Conservation (phyloP, 1,140 invertebrate genomes). For the Calephelis nemesis region DNA sequence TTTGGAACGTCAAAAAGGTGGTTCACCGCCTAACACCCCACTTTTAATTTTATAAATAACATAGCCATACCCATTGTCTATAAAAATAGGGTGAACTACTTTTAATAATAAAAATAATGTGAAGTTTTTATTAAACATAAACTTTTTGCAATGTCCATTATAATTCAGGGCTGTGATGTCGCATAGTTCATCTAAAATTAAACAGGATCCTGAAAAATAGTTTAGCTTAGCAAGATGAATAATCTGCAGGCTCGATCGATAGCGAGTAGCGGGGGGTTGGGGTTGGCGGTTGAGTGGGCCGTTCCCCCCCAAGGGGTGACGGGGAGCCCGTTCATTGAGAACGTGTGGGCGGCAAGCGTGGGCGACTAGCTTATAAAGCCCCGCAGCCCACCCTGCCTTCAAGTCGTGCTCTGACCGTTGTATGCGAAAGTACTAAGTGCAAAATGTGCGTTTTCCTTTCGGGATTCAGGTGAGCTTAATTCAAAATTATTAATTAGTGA, state of each 20-base stretch:
- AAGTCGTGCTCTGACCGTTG: slow-evolving; percentile 54
- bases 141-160: background rate
- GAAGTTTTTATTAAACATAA: background rate
- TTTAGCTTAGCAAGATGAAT: slow-evolving; percentile 64
- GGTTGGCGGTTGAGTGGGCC: slow-evolving; percentile 30
- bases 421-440: slow-evolving; percentile 42
- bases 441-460: slow-evolving; percentile 56
- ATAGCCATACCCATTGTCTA: background rate
- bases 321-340: slow-evolving; percentile 80
- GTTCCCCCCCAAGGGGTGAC: slow-evolving; percentile 26
- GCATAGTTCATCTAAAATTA: slow-evolving; percentile 21
- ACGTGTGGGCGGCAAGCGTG: slow-evolving; percentile 80
- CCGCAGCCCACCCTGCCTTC: slow-evolving; percentile 49
- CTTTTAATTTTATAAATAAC: too few species aligned
- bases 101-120: background rate
- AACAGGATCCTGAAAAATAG: slow-evolving; percentile 34
- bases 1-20: too few species aligned
- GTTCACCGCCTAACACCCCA: too few species aligned
- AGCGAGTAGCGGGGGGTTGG: slow-evolving; percentile 45
- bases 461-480: slow-evolving; percentile 35
- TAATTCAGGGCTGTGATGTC: background rate
- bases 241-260: slow-evolving; percentile 73
- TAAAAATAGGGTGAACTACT: background rate
- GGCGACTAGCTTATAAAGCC: slow-evolving; percentile 80
- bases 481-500: slow-evolving; percentile 15